These are phyloP conservation scores for Epirrhoe tristata DNA, from an alignment of 2,888 invertebrate species.

Conservation along the genomic window DNA sequence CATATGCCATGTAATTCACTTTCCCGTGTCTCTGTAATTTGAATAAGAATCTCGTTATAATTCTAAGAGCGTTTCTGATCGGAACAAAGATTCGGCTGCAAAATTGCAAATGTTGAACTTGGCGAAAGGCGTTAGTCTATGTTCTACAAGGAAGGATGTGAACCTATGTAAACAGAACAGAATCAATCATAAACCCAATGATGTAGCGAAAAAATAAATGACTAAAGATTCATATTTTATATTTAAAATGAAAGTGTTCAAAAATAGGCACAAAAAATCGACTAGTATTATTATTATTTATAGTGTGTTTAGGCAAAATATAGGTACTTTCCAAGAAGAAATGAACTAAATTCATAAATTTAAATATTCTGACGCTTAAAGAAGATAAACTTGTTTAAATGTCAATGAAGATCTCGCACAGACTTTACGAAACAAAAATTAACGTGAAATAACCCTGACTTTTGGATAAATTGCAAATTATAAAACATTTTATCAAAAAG, in stretches of 20 bases:
- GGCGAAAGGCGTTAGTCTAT: slow-evolving; percentile 40
- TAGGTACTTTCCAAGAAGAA: no score
- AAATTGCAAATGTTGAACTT: slow-evolving; percentile 43
- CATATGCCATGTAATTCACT: slow-evolving; percentile 59
- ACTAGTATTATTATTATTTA: no score
- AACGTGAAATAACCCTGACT: slow-evolving; percentile 17
- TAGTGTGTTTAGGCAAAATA: no score
- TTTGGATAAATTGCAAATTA: background rate
- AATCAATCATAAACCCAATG: no score
- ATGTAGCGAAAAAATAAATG: no score
- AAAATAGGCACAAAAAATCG: no score
- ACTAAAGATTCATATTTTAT: no score
- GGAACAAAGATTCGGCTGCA: slow-evolving; percentile 49
- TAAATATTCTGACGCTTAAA: background rate
- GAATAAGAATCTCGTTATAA: slow-evolving; percentile 66
- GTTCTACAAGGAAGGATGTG: no score
- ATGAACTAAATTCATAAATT: background rate
- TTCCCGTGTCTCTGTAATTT: slow-evolving; percentile 66
- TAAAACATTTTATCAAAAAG: background rate
- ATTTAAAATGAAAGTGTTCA: no score
- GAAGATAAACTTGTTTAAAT: slow-evolving; percentile 24
- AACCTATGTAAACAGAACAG: no score
- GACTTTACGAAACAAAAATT: background rate
- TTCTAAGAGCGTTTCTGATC: slow-evolving; percentile 56
- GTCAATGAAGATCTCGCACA: slow-evolving; percentile 15